These are phyloP conservation scores for Scomber colias DNA, from an alignment of 2,113 vertebrate genomes.

Conservation along the genomic window DNA sequence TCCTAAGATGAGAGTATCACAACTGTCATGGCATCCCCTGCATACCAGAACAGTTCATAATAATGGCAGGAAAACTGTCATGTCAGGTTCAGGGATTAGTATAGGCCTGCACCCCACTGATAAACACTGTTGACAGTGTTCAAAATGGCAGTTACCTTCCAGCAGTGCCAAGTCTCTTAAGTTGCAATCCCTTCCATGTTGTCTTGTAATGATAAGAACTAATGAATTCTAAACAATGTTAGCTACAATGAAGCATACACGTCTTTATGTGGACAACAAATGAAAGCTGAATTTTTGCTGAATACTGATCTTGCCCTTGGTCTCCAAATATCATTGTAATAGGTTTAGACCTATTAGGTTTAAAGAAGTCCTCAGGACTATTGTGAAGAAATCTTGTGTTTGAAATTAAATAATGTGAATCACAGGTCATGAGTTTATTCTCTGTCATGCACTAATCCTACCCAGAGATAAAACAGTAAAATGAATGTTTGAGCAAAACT, in stretches of 20 bases:
- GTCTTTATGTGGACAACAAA: neutral
- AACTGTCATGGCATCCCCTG: neutral
- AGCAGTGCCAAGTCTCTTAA: conserved; percentile 2
- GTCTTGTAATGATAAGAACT: conserved; percentile 34
- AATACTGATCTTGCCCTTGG: conserved; percentile 37
- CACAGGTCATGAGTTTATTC: conserved; percentile 63
- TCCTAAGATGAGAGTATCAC: neutral
- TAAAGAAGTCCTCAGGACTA: conserved; percentile 45
- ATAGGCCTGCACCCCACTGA: conserved; percentile 29
- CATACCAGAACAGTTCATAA: neutral
- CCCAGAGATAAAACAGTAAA: conserved; percentile 45
- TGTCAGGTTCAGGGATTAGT: conserved; percentile 46
- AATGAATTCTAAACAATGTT: conserved; percentile 37
- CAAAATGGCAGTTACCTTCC: conserved; percentile 41
- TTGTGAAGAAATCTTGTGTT: conserved; percentile 37
- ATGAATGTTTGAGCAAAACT: conserved; percentile 51
- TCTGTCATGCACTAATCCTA: conserved; percentile 48
- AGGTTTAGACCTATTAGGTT: too few relatives aligned
- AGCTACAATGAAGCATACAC: conserved; percentile 15
- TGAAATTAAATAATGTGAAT: conserved; percentile 60
- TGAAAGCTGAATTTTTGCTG: conserved; percentile 22
- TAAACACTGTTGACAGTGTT: conserved; percentile 40
- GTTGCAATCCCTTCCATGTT: conserved; percentile 26
- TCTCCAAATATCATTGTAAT: conserved; percentile 42
- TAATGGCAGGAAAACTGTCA: conserved; percentile 26